Base-by-base conservation (phyloP, 2,888 invertebrate species). In the Cheilosia impressa region DNA sequence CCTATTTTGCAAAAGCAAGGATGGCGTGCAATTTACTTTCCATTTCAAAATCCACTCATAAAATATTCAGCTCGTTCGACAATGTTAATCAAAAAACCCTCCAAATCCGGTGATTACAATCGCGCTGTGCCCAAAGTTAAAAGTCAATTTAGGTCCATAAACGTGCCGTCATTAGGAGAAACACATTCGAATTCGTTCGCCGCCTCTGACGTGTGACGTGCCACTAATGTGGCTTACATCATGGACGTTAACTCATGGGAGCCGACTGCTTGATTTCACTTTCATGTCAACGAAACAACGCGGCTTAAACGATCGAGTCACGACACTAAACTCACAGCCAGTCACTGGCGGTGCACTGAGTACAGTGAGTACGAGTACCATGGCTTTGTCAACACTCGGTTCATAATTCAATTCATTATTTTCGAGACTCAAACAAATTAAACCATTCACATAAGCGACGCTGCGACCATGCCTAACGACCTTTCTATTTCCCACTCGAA, bases 331-430 rank as follows among this genome's bases (percentile, higher is more conserved):
- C 38, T 55, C 53, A 57, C 55, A 19, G 6, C 53, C 17, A 15
- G 17, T 17, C 19, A 47, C 2, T 34, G 24, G 22, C 22, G 17
- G n/a, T 63, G 24, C 55, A 50, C 24, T 22, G 17, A 6, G 47
- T n/a, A 43, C 53, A 22, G 27, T 6, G n/a, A 13, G 13, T 43
- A 13, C 15, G 31, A 15, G 34, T 45, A 10, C 43, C 31, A 62
- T 76, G 72, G 80, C 66, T 85, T 85, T 80, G 75, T 80, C 84
- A 80, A 80, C 80, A 66, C 58, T 76, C 66, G 72, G 55, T 85
- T 68, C 71, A 63, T 85, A 72, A 72, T 81, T 72, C 76, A 85
- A 85, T 85, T 84, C 71, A 45, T 79, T 84, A 55, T 9, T 71
- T 84, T 66, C 41, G 52, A 75, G 55, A 45, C 19, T 38, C 63